These are phyloP conservation scores for Serranus cabrilla DNA, from an alignment of 2,797 vertebrate genomes.

Conservation along the genomic window DNA sequence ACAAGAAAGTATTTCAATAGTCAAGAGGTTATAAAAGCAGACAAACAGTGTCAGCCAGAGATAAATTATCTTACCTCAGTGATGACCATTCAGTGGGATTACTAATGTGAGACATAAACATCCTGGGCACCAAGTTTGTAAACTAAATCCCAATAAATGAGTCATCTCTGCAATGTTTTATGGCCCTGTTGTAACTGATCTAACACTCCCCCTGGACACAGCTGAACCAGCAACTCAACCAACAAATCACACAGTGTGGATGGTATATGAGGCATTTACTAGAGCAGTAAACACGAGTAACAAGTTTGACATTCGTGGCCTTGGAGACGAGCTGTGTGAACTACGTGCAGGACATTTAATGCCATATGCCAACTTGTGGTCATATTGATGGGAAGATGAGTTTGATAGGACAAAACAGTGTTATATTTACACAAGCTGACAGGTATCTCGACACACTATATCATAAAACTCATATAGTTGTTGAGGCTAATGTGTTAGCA, in stretches of 20 bases:
- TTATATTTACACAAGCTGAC: neutral
- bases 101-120: neutral
- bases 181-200: neutral
- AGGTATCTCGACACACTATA: neutral
- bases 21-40: too few relatives aligned
- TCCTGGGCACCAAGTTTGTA: neutral
- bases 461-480: neutral
- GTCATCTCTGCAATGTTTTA: neutral
- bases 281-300: constrained; percentile 1
- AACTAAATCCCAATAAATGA: neutral
- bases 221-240: neutral
- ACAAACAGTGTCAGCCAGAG: too few relatives aligned
- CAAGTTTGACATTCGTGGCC: neutral
- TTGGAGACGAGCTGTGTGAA: neutral
- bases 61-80: too few relatives aligned
- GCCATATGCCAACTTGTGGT: neutral
- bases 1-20: too few relatives aligned
- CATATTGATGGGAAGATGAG: neutral
- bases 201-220: neutral
- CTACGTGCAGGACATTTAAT: neutral
- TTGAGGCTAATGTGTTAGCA: neutral
- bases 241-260: neutral
- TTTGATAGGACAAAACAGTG: neutral
- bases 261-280: neutral
- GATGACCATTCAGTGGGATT: too few relatives aligned